Base-by-base conservation (phyloP, 2,113 vertebrate species). In the Eretmodus cyanostictus region DNA sequence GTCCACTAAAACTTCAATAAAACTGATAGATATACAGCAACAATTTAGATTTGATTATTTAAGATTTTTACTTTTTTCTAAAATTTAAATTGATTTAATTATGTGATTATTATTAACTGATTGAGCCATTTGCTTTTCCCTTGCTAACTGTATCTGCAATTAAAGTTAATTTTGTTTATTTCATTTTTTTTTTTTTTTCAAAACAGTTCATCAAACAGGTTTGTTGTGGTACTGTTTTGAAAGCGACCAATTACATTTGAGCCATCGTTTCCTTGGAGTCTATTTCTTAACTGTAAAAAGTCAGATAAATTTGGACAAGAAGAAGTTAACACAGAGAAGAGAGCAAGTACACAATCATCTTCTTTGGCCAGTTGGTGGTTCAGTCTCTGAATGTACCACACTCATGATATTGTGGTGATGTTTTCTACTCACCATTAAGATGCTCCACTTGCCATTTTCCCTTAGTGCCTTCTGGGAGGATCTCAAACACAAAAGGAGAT, bases 361-460 rank as follows among this genome's bases (percentile, higher is more conserved):
- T 45, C 40, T 73, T 27, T 73, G 68, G 12, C 13, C 36, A 45
- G 36, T 45, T 5, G 9, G 42, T 47, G 42, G 22, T 45, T 73
- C 24, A 27, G 38, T 45, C 22, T 45, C 14, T 76, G 40, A 27
- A 27, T 45, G 40, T 73, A 27, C 68, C 6, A 47, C 40, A 76
- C 42, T 66, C 10, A 47, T 27, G 68, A 47, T 3, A 47, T 29
- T 45, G 68, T 29, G 68, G 68, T 17, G 24, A 76, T 47, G 71
- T 47, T 19, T 84, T 80, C 5, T 51, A 11, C 96, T 97, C 92
- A 99, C 99, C 96, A 83, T 98, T 97, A 12, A 86, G 81, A 31
- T 92, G 94, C 53, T 95, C 94, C 84, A 98, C 93, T 6, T 90
- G 89, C 98, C 98, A 99, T 10, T 96, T 87, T 40, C 97, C 94